Percentiles rank a stretch among this genome's conserved stretches.
Evolutionary conservation across 2,797 vertebrate species (phyloP).

Genomic region (Dallia pectoralis): DNA sequence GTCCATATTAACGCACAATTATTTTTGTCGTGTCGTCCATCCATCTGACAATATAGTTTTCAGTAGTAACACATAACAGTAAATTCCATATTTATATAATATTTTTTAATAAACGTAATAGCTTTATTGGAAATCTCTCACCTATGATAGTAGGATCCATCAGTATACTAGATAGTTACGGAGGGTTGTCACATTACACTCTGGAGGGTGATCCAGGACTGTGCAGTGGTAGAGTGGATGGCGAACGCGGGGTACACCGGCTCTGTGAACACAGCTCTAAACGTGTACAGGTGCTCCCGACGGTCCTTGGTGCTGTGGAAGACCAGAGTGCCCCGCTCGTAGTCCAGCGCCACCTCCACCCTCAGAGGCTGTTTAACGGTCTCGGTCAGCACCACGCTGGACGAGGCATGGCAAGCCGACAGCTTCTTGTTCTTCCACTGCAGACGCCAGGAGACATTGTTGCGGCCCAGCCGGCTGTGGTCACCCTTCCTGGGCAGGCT

Average conservation of each 20-base stretch:
- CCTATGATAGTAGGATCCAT: no score
- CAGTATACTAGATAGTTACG: neutral
- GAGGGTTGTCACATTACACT: constrained; percentile 28
- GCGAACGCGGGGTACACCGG: constrained; percentile 69
- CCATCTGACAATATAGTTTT: no score
- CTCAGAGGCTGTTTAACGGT: constrained; percentile 33
- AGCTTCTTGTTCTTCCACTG: constrained; percentile 76
- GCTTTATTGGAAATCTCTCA: no score
- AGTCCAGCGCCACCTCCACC: constrained; percentile 70
- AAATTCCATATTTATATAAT: neutral
- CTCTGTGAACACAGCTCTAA: constrained; percentile 65
- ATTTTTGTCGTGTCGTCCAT: no score
- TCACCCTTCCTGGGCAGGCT: constrained; percentile 70
- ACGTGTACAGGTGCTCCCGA: constrained; percentile 70
- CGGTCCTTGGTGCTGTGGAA: constrained; percentile 60
- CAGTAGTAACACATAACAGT: no score
- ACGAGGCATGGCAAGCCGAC: constrained; percentile 64
- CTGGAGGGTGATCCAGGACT: constrained; percentile 73
- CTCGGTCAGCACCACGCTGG: constrained; percentile 53
- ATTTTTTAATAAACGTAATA: neutral
- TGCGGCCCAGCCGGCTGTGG: constrained; percentile 74
- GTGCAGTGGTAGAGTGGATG: constrained; percentile 66
- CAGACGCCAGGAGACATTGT: constrained; percentile 70
- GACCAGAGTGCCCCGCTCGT: constrained; percentile 58
- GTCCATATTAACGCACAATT: no score